These are phyloP conservation scores for Drosophila helvetica DNA, from an alignment of 2,888 invertebrate genomes.

Conservation along the genomic window DNA sequence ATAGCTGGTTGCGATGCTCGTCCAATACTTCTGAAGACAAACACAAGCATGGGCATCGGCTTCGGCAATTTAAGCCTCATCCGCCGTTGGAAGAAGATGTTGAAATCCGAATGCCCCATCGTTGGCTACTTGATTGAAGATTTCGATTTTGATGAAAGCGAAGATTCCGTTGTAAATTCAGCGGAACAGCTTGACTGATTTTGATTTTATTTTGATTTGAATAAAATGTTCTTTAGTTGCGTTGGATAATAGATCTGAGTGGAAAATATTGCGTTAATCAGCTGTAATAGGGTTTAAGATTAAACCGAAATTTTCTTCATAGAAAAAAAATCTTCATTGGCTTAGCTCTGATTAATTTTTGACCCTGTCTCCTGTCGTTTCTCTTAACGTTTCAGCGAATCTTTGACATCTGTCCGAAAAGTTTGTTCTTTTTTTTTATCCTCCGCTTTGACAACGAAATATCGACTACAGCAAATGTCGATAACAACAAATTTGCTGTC, in stretches of 20 bases:
- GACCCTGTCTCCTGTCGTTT: constrained; percentile 14
- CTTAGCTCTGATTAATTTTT: constrained; percentile 33
- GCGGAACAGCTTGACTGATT: neutral
- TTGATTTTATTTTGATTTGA: neutral
- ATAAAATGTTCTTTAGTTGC: neutral
- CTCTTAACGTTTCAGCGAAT: constrained; percentile 52
- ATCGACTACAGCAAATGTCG: constrained; percentile 52
- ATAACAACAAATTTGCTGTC: constrained; percentile 58
- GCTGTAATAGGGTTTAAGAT: too few species aligned
- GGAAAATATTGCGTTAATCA: neutral
- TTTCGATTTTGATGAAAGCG: neutral
- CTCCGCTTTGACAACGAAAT: constrained; percentile 47
- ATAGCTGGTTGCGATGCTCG: constrained; percentile 70
- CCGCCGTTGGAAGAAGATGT: constrained; percentile 56
- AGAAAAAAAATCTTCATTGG: neutral
- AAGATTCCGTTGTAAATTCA: neutral
- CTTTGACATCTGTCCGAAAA: constrained; percentile 58
- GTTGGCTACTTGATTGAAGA: constrained; percentile 53
- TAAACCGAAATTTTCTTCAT: neutral
- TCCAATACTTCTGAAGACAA: constrained; percentile 52
- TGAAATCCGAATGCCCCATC: constrained; percentile 59
- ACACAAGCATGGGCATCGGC: constrained; percentile 51
- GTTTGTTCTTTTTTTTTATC: constrained; percentile 21
- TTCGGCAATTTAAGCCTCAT: constrained; percentile 38
- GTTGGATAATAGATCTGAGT: too few species aligned